Evolutionary conservation across 2,113 vertebrate genomes (phyloP).

Genomic region (Myrmecobius fasciatus): DNA sequence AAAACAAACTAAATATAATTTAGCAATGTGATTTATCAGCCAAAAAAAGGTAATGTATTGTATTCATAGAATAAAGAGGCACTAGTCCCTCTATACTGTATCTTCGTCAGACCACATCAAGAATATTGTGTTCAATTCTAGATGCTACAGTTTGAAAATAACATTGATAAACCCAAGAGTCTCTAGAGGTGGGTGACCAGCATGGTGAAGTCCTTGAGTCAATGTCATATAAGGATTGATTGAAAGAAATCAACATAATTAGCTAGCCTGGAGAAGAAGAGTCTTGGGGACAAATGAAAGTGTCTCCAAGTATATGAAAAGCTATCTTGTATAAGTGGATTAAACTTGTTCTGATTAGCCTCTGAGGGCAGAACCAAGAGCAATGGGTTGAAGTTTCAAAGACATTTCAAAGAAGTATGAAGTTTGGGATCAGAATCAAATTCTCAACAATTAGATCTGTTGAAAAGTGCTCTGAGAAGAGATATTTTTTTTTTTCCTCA

Average conservation of each 20-base stretch:
- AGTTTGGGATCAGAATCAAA: background rate
- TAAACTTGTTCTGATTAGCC: background rate
- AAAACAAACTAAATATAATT: background rate
- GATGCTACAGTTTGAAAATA: background rate
- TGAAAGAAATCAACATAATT: background rate
- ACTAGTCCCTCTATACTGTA: background rate
- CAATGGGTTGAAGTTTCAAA: background rate
- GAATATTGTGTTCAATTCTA: background rate
- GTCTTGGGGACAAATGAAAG: background rate
- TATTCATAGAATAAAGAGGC: background rate
- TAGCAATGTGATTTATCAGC: background rate
- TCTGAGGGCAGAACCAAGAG: background rate
- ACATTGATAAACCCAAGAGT: background rate
- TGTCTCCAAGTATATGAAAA: background rate
- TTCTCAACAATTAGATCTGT: background rate
- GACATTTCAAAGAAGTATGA: background rate
- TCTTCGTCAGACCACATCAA: too few species aligned
- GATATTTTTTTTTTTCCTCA: background rate
- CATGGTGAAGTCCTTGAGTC: background rate
- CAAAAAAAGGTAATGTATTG: background rate
- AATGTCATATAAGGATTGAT: background rate
- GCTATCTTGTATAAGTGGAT: background rate
- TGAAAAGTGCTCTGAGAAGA: background rate
- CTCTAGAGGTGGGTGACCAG: too few species aligned
- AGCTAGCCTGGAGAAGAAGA: background rate